Conservation (phyloP, 2,113 vertebrate species). For the Phoenicopterus ruber region DNA sequence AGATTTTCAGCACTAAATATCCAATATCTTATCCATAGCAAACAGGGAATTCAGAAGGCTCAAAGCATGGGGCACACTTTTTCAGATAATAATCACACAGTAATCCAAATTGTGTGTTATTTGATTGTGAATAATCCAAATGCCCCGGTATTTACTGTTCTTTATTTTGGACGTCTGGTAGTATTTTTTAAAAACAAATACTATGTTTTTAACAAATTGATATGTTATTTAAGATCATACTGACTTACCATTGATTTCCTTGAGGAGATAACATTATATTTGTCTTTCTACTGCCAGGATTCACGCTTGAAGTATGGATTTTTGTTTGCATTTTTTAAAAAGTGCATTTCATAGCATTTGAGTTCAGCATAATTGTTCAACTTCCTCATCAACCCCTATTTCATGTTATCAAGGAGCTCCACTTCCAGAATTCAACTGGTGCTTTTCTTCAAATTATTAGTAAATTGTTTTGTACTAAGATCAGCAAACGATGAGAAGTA, state of each 20-base stretch:
- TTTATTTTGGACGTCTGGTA: background rate
- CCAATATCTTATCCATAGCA: background rate
- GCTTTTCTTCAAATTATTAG: background rate
- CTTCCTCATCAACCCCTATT: background rate
- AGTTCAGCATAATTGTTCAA: background rate
- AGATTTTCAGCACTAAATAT: background rate
- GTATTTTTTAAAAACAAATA: background rate
- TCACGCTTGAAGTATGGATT: background rate
- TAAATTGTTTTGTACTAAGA: background rate
- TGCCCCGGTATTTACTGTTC: background rate
- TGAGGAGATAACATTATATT: background rate
- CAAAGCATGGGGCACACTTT: background rate
- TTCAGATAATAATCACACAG: background rate
- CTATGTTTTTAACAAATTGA: background rate
- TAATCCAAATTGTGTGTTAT: background rate
- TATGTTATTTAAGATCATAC: background rate
- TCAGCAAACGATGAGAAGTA: background rate
- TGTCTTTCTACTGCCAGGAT: background rate
- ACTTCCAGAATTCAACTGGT: background rate
- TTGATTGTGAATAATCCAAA: background rate
- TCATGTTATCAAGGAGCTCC: background rate
- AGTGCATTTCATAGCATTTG: background rate
- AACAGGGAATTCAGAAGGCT: background rate
- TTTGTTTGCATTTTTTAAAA: background rate
- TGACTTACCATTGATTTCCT: background rate